These are phyloP conservation scores for Metridium senile DNA, from an alignment of 92 coral and sea anemone genomes.

Conservation along the genomic window DNA sequence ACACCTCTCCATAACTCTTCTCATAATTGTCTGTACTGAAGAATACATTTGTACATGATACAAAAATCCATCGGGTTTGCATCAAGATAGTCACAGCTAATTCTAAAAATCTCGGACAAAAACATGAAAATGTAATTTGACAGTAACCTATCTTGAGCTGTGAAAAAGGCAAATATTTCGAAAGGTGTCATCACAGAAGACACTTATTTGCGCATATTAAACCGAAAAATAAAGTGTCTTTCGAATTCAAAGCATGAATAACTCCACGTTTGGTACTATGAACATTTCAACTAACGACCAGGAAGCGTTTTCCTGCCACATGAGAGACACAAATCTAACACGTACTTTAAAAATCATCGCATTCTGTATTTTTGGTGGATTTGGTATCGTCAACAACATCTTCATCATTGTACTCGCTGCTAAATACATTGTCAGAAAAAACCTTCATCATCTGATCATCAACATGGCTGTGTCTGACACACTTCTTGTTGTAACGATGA, in stretches of 20 bases:
- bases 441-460: conserved; percentile 20
- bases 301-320: neutral
- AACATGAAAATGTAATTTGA: too few species aligned
- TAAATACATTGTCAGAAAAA: conserved; percentile 9
- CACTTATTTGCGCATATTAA: too few species aligned
- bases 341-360: neutral
- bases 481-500: neutral
- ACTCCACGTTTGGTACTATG: neutral
- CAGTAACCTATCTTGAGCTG: too few species aligned
- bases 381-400: conserved; percentile 16
- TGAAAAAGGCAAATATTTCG: too few species aligned
- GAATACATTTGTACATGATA: too few species aligned
- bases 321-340: neutral
- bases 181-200: too few species aligned
- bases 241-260: neutral
- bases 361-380: neutral
- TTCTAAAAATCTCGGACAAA: too few species aligned
- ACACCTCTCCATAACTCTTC: too few species aligned
- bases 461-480: conserved; percentile 31
- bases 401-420: conserved; percentile 5
- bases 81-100: too few species aligned
- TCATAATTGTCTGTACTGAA: too few species aligned
- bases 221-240: too few species aligned
- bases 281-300: neutral
- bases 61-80: too few species aligned